phyloP scores from a whole-genome alignment of 2,797 vertebrate genomes.

The Eupleurogrammus muticus region DNA sequence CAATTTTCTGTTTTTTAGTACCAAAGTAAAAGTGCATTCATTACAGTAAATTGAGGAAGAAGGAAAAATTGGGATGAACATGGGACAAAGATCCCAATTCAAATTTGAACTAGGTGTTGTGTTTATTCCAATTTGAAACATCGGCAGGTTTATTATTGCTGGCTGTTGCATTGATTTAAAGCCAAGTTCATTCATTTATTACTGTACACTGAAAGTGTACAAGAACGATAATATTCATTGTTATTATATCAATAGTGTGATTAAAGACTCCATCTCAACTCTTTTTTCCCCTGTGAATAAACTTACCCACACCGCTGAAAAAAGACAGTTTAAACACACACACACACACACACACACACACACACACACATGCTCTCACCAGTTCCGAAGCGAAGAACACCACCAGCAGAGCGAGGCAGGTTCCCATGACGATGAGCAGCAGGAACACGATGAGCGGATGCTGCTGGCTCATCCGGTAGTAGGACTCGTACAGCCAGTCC shows the following conservation, averaged over 20 bases:
- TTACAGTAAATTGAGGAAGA: no score
- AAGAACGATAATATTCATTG: background rate
- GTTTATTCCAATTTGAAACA: background rate
- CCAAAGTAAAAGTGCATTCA: no score
- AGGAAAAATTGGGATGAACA: no score
- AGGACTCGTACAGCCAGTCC: constrained; percentile 97
- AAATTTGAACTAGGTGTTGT: no score
- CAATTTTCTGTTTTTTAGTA: no score
- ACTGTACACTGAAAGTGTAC: background rate
- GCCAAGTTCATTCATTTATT: background rate
- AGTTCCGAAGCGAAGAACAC: constrained; percentile 96
- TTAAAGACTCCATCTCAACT: background rate
- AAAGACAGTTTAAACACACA: constrained; percentile 18
- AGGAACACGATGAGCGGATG: constrained; percentile 98
- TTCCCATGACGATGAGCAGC: constrained; percentile 97
- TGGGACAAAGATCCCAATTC: no score
- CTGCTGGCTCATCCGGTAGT: constrained; percentile 99
- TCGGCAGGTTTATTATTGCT: background rate
- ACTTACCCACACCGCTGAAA: constrained; percentile 1
- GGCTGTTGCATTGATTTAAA: no score
- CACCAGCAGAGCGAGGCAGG: constrained; percentile 92
- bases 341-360: constrained; percentile 15
- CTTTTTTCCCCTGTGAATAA: constrained; percentile 5
- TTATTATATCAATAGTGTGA: background rate
- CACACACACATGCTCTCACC: constrained; percentile 84